phyloP scores from a whole-genome alignment of 2,888 invertebrate species.

The Antheraea yamamai region DNA sequence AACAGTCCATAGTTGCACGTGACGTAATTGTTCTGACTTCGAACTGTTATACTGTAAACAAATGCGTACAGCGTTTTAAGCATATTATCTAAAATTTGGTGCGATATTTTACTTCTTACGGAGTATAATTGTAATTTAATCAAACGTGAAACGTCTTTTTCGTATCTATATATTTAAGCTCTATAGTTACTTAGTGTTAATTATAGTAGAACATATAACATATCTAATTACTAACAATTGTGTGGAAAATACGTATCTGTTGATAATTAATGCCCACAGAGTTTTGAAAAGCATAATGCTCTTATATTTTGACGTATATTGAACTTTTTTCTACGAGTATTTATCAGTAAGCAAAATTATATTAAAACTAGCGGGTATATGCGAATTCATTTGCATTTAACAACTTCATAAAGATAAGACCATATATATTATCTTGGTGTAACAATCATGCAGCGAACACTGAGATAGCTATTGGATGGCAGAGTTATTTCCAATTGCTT shows the following conservation, averaged over 20 bases:
- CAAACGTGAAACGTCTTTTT: too few species aligned
- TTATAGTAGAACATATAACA: background rate
- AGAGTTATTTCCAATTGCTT: too few species aligned
- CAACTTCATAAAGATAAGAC: too few species aligned
- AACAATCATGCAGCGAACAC: too few species aligned
- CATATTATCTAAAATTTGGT: background rate
- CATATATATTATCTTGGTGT: too few species aligned
- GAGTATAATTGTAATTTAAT: background rate
- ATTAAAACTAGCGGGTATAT: background rate
- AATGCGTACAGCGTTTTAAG: background rate
- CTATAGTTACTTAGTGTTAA: too few species aligned
- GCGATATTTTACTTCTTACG: background rate
- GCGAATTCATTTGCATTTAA: too few species aligned
- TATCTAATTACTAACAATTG: background rate
- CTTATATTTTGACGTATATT: background rate
- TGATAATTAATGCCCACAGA: background rate
- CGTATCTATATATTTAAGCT: too few species aligned
- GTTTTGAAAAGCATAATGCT: background rate
- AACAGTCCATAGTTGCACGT: constrained; percentile 45
- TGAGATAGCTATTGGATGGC: too few species aligned
- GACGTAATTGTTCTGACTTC: constrained; percentile 43
- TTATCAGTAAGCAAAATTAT: background rate
- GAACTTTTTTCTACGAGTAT: background rate
- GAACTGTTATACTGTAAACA: constrained; percentile 36
- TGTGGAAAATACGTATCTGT: background rate